Evolutionary conservation across 2,797 vertebrate genomes (phyloP).

Genomic region (Salmo trutta): DNA sequence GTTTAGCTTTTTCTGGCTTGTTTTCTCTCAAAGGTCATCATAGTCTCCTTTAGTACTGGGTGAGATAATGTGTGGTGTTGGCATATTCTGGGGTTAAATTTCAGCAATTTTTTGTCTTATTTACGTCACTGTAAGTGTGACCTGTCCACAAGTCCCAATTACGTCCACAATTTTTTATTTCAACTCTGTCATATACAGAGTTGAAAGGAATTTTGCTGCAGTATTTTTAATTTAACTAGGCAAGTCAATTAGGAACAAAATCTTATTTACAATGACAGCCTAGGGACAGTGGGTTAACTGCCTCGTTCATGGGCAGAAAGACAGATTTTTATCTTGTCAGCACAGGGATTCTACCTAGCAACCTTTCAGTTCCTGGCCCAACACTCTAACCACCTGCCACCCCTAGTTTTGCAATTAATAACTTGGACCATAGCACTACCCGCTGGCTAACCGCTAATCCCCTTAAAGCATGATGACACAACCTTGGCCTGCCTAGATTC

Average conservation of each 20-base stretch:
- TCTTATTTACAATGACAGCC: no score
- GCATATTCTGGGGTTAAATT: not conserved
- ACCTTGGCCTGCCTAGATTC: not conserved
- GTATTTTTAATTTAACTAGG: no score
- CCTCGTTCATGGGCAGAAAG: no score
- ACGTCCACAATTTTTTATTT: not conserved
- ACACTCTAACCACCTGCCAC: no score
- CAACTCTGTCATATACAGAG: not conserved
- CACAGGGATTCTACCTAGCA: no score
- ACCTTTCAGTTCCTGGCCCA: no score
- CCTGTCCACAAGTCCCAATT: not conserved
- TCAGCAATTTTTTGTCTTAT: not conserved
- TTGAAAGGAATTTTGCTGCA: not conserved
- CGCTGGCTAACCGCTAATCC: not conserved
- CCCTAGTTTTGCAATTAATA: no score
- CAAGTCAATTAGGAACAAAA: no score
- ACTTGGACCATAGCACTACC: not conserved
- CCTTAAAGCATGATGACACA: not conserved
- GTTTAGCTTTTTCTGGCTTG: not conserved
- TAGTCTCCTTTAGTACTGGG: not conserved
- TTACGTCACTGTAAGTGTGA: not conserved
- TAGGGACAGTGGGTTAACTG: no score
- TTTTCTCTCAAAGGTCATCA: conserved; percentile 1
- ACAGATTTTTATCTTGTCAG: no score
- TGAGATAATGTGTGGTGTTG: not conserved